phyloP scores from a whole-genome alignment of 2,797 vertebrate genomes.

The Eidolon dupreanum region DNA sequence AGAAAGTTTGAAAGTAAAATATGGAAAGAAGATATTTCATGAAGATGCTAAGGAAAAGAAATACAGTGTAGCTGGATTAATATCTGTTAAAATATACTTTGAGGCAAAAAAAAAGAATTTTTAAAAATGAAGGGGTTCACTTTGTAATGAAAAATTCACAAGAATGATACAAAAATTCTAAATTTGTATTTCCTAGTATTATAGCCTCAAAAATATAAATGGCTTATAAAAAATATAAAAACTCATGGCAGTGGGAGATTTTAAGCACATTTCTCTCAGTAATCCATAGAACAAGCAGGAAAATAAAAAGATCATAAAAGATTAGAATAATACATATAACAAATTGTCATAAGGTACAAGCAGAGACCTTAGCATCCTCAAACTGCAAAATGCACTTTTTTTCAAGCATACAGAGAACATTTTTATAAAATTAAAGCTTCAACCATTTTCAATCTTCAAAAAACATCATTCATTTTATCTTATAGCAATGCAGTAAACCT shows the following conservation, averaged over 20 bases:
- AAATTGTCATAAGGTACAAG: not conserved
- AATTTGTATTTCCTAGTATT: not conserved
- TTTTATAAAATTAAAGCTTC: constrained; percentile 18
- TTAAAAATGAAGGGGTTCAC: not conserved
- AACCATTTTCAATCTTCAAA: not conserved
- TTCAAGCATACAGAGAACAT: not conserved
- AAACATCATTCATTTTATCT: not conserved
- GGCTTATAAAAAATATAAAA: not conserved
- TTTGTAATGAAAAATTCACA: not conserved
- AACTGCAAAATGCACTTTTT: not conserved
- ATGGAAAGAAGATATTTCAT: not conserved
- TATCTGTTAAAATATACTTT: not conserved
- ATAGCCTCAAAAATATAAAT: constrained; percentile 42
- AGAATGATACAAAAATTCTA: not conserved
- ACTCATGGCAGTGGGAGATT: not conserved
- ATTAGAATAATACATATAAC: not conserved
- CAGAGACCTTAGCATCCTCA: not conserved
- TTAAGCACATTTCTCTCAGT: not conserved
- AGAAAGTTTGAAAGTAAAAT: constrained; percentile 42
- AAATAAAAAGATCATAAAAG: not conserved
- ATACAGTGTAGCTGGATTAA: not conserved
- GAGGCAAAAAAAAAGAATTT: not conserved
- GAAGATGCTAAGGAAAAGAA: not conserved
- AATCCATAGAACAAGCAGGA: not conserved
- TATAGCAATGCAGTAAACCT: not conserved